These are phyloP conservation scores for Agonum fuliginosum DNA, from an alignment of 2,888 invertebrate species.

Conservation along the genomic window DNA sequence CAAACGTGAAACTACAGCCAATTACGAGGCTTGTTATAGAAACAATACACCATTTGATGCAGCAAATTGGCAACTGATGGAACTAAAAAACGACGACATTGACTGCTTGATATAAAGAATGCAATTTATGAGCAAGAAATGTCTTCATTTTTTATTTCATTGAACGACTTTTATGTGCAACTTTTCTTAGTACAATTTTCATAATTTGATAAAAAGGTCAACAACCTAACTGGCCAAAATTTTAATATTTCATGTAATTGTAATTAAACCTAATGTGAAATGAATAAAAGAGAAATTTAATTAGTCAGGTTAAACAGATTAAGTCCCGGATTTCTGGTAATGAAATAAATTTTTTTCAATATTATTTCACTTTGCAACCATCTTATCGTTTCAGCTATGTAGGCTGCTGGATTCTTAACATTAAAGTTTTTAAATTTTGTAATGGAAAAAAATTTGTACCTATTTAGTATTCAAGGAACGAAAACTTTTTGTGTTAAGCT, in stretches of 20 bases:
- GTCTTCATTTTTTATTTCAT: background rate
- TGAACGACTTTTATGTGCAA: no score
- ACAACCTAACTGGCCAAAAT: no score
- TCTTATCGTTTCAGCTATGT: background rate
- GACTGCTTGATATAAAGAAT: constrained; percentile 2
- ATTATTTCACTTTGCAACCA: background rate
- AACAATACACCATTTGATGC: background rate
- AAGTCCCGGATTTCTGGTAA: background rate
- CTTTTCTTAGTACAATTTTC: no score
- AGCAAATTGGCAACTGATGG: constrained; percentile 12
- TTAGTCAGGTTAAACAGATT: background rate
- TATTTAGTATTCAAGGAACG: background rate
- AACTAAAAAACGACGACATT: background rate
- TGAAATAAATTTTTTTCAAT: background rate
- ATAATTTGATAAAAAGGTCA: no score
- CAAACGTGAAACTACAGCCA: constrained; percentile 17
- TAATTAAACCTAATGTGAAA: no score
- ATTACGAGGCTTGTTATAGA: constrained; percentile 31
- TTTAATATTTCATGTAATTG: no score
- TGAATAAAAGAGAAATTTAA: background rate
- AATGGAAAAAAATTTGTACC: background rate
- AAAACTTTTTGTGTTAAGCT: background rate
- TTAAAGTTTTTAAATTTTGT: background rate
- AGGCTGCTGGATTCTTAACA: background rate
- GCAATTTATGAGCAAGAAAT: constrained; percentile 10